Evolutionary conservation across 64 coral and sea anemone species (phyloP), one percentile per base, ranked within the genome.

Genomic region (Montipora foliosa): DNA sequence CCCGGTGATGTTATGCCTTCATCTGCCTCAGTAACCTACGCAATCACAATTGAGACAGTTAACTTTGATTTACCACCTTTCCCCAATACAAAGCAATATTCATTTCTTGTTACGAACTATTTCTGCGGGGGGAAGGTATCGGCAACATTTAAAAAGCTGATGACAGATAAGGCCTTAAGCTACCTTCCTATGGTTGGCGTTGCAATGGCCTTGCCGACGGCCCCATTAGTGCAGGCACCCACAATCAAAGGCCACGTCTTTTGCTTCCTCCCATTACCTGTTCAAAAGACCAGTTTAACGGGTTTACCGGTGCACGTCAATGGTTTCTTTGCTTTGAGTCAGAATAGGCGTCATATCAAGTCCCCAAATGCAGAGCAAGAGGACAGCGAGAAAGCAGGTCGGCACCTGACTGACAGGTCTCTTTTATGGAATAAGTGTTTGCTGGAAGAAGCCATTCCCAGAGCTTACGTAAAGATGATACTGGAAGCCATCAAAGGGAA

Each of bases 271-370:
- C 97, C 97, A 14, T 84, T 99, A n/a, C 97, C 97, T 9, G 84
- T 95, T 49, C 94, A 96, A n/a, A 78, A 11, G 46, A 95, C 79
- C n/a, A 95, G 94, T 79, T 75, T 94, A 37, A 98, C 97, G 7
- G 97, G 97, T 20, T 89, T 98, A 11, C 97, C 97, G 13, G 91
- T 98, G 2, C 97, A 98, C 83, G 94, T 98, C 6, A 98, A 98
- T 76, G 95, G 97, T 4, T 98, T 96, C 75, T 98, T 98, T 66
- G 97, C 94, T 25, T 67, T 98, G 13, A 96, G 91, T 49, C 94
- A 98, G 60, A 98, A 98, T 52, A 88, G 97, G 49, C 92, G 95
- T 71, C 83, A 97, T 49, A 89, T 97, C 17, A 97, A 97, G 67
- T 97, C 82, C 82, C 95, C 92, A 49, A 94, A 93, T 76, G 95